phyloP scores from a whole-genome alignment of 1,140 invertebrate genomes.

The Drosophila repleta region DNA sequence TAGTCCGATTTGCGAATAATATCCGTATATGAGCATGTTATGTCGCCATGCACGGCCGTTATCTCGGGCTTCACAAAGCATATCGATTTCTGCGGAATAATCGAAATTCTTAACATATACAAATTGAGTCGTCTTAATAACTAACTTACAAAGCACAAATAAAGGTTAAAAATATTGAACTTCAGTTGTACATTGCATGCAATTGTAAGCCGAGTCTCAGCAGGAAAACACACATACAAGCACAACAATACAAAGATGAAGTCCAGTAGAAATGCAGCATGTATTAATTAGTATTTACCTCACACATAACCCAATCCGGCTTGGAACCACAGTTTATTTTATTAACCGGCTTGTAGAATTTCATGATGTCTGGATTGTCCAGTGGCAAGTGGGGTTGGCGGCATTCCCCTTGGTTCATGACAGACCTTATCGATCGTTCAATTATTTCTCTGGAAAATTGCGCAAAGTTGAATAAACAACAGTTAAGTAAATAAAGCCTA shows the following conservation, averaged over 20 bases:
- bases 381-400: slow-evolving; percentile 88
- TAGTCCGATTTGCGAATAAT: slow-evolving; percentile 87
- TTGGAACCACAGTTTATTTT: slow-evolving; percentile 87
- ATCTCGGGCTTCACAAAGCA: slow-evolving; percentile 85
- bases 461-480: neutral
- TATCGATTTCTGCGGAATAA: slow-evolving; percentile 78
- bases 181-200: neutral
- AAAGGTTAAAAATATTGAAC: too few relatives aligned
- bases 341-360: slow-evolving; percentile 86
- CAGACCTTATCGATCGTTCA: slow-evolving; percentile 80
- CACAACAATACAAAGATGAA: neutral
- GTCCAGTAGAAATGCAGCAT: neutral
- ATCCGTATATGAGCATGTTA: slow-evolving; percentile 86
- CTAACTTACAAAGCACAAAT: neutral
- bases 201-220: neutral
- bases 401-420: slow-evolving; percentile 85
- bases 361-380: slow-evolving; percentile 88
- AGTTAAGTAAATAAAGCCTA: slow-evolving; percentile 5
- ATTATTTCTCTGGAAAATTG: slow-evolving; percentile 73
- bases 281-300: slow-evolving; percentile 62
- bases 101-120: neutral
- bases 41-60: slow-evolving; percentile 84
- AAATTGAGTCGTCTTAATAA: neutral
- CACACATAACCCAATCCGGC: slow-evolving; percentile 86
- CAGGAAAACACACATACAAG: neutral